Evolutionary conservation across 2,113 vertebrate genomes (phyloP), one percentile per base, ranked within the genome.

Genomic region (Ptilonorhynchus violaceus): DNA sequence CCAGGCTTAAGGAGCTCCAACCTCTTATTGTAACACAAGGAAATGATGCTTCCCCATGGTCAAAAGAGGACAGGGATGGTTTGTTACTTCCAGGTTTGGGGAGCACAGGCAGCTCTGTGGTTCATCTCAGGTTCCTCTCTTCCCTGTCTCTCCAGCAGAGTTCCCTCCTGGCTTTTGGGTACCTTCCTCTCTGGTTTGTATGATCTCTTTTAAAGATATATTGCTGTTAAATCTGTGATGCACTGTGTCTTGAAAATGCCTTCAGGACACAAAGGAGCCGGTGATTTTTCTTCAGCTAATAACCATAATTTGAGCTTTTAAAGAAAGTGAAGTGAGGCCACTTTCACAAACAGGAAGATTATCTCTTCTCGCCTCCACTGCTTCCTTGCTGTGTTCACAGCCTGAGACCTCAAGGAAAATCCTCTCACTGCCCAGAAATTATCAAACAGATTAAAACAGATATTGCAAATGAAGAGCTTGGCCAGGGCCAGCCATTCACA

Each of bases 401-500:
- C 41, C 66, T 37, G 25, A 78, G 41, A 50, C 60, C 44, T 55
- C 35, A 74, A 74, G 24, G 10, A 33, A 78, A 92, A 82, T 10
- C 22, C 1, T 0, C 44, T 86, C 25, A 37, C 14, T 46, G 12
- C 5, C 13, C 35, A 62, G 35, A 31, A 59, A 69, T 60, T 22
- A 74, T 28, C 39, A 50, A 89, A 41, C 3, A 63, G 49, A 41
- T 77, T 21, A 69, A 64, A 81, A 82, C 3, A 82, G 22, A 21
- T 82, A 64, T 2, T 15, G 1, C 25, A 85, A 39, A 55, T 18
- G 13, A 68, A 47, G 23, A 30, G 17, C 33, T n/a, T 77, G 70
- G 46, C 58, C 41, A 55, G 50, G 46, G 10, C 39, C 58, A 77
- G 30, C 42, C 4, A 0, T 70, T 75, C n/a, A 46, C 0, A 0